Conservation (phyloP, 2,888 invertebrate genomes). For the Eupithecia vulgata region DNA sequence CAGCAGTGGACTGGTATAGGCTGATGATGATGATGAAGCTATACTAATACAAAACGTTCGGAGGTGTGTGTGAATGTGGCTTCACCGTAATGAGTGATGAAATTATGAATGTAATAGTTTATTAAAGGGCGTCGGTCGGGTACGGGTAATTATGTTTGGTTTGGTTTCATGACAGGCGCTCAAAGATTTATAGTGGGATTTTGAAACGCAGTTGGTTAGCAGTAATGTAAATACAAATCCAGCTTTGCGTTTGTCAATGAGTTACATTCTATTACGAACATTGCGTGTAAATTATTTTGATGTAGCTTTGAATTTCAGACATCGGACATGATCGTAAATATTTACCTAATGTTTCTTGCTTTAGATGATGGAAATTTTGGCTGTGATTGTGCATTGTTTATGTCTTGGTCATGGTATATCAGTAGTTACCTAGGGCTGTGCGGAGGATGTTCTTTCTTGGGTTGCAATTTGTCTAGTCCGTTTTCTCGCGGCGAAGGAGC, state of each 20-base stretch:
- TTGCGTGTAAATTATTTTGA: constrained; percentile 19
- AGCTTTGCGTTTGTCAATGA: constrained; percentile 28
- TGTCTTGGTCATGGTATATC: neutral
- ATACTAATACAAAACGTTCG: constrained; percentile 50
- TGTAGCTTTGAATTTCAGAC: constrained; percentile 4
- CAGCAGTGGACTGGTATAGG: too few relatives aligned
- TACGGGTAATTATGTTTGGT: constrained; percentile 28
- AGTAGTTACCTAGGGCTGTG: constrained; percentile 84
- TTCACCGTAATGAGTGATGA: constrained; percentile 45
- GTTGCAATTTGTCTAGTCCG: constrained; percentile 90
- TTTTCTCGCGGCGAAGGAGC: constrained; percentile 96
- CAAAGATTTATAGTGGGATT: constrained; percentile 32
- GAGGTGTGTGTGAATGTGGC: constrained; percentile 57
- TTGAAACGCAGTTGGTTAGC: constrained; percentile 36
- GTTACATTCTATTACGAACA: constrained; percentile 28
- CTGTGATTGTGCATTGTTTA: constrained; percentile 14
- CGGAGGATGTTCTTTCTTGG: constrained; percentile 90
- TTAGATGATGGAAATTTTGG: neutral
- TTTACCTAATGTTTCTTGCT: neutral
- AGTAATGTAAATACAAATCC: constrained; percentile 34
- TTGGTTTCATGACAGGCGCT: constrained; percentile 28
- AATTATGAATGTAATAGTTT: constrained; percentile 31
- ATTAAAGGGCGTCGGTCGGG: constrained; percentile 12
- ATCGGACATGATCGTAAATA: constrained; percentile 7
- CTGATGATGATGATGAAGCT: too few relatives aligned